A percentile compares a stretch with the other conserved stretches of the same genome.
phyloP scores from a whole-genome alignment of 1,140 invertebrate genomes.

The Grapholita molesta region DNA sequence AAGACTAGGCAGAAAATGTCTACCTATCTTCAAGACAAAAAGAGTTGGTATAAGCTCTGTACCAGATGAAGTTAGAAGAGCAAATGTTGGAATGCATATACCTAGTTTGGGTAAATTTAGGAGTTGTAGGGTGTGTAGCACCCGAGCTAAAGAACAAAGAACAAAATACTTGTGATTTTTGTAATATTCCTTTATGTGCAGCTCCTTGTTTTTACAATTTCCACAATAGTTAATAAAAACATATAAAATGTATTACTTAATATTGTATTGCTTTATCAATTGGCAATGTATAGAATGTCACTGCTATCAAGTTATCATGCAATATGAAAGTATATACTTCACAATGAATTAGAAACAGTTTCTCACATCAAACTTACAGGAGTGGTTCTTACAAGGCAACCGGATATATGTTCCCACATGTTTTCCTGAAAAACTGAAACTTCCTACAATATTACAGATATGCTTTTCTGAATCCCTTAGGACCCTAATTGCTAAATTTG shows the following conservation, averaged over 20 bases:
- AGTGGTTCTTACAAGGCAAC: not conserved
- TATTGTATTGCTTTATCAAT: not conserved
- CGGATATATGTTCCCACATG: slow-evolving; percentile 4
- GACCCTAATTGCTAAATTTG: not conserved
- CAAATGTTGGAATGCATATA: not conserved
- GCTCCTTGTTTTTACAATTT: slow-evolving; percentile 4
- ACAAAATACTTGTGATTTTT: not conserved
- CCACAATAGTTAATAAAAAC: not conserved
- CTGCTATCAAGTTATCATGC: not conserved
- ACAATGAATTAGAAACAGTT: not conserved
- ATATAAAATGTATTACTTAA: not conserved
- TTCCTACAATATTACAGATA: not conserved
- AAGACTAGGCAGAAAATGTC: not conserved
- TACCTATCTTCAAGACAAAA: not conserved
- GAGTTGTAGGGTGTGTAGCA: slow-evolving; percentile 4
- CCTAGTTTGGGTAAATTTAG: not conserved
- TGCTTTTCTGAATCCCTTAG: not conserved
- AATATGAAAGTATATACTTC: not conserved
- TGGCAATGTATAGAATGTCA: not conserved
- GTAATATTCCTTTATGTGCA: slow-evolving; percentile 6
- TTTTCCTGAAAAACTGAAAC: slow-evolving; percentile 1
- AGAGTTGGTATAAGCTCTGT: not conserved
- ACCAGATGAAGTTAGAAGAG: not conserved
- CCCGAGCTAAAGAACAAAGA: not conserved
- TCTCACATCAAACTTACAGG: not conserved